These are phyloP conservation scores for Todus mexicanus DNA, from an alignment of 2,797 vertebrate species.

Conservation along the genomic window DNA sequence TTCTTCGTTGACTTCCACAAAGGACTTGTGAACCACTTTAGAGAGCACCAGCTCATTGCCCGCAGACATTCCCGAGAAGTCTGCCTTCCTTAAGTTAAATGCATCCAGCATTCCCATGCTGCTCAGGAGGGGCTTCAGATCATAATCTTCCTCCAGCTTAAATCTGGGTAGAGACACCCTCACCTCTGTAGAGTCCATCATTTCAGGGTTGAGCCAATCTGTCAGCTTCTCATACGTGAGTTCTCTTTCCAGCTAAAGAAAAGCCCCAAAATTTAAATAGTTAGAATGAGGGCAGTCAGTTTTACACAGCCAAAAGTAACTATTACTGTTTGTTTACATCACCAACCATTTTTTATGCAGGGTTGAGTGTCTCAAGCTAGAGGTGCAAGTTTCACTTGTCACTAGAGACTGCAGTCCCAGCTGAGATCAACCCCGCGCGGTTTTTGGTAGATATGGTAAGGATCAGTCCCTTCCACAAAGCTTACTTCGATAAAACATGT, in stretches of 20 bases:
- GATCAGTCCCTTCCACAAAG: neutral
- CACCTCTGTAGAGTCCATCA: conserved; percentile 75
- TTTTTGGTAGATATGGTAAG: neutral
- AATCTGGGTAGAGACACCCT: conserved; percentile 82
- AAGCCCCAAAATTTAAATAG: neutral
- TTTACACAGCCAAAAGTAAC: neutral
- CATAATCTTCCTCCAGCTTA: conserved; percentile 83
- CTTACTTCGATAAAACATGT: neutral
- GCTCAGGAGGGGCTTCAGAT: conserved; percentile 78
- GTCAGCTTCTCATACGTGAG: conserved; percentile 82
- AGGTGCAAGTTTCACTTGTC: neutral
- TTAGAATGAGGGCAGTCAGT: neutral
- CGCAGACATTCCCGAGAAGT: conserved; percentile 87
- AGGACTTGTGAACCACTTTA: conserved; percentile 84
- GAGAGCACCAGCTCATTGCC: conserved; percentile 79
- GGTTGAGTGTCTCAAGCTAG: neutral
- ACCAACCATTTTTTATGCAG: neutral
- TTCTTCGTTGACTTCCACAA: conserved; percentile 67
- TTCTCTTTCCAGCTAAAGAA: conserved; percentile 80
- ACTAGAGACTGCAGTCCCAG: no score
- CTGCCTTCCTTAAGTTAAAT: conserved; percentile 67
- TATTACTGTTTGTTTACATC: neutral
- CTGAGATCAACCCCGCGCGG: neutral
- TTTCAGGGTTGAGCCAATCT: conserved; percentile 82
- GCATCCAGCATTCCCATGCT: conserved; percentile 88